phyloP scores from a whole-genome alignment of 35 echinoderm and acorn worm species.

The Ophioderma brevispina region DNA sequence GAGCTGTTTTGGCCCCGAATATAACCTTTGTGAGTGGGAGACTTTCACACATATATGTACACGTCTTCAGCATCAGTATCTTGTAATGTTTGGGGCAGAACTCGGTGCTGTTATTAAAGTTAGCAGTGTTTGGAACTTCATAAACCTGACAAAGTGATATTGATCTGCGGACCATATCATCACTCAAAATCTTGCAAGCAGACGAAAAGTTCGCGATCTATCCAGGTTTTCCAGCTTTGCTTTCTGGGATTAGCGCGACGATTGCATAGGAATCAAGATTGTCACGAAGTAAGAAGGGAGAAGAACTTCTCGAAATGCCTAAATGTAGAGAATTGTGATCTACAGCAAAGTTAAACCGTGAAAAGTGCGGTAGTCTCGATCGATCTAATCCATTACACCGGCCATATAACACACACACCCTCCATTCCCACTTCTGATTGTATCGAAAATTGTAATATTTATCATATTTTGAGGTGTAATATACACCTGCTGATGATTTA shows the following conservation, averaged over 20 bases:
- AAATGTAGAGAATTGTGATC: conserved; percentile 86
- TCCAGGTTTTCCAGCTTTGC: conserved; percentile 40
- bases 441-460: too few relatives aligned
- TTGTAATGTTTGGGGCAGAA: conserved; percentile 87
- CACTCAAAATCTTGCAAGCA: conserved; percentile 89
- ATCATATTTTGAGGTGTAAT: too few relatives aligned
- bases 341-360: conserved; percentile 88
- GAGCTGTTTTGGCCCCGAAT: conserved; percentile 85
- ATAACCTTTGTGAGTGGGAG: conserved; percentile 93
- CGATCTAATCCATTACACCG: too few relatives aligned
- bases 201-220: conserved; percentile 73
- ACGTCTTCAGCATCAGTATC: conserved; percentile 83
- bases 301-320: conserved; percentile 82
- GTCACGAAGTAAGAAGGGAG: conserved; percentile 78
- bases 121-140: conserved; percentile 60
- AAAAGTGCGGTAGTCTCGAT: too few relatives aligned
- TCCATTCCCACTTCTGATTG: too few relatives aligned
- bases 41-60: conserved; percentile 78
- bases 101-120: conserved; percentile 74
- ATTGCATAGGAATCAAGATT: conserved; percentile 78
- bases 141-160: conserved; percentile 75
- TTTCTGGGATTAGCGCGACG: conserved; percentile 68
- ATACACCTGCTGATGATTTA: too few relatives aligned
- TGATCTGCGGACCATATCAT: conserved; percentile 68
- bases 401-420: too few relatives aligned